Percentiles rank a stretch among this genome's conserved stretches.
These are phyloP conservation scores for Trichomalopsis sarcophagae DNA, from an alignment of 1,140 invertebrate genomes.

Conservation along the genomic window DNA sequence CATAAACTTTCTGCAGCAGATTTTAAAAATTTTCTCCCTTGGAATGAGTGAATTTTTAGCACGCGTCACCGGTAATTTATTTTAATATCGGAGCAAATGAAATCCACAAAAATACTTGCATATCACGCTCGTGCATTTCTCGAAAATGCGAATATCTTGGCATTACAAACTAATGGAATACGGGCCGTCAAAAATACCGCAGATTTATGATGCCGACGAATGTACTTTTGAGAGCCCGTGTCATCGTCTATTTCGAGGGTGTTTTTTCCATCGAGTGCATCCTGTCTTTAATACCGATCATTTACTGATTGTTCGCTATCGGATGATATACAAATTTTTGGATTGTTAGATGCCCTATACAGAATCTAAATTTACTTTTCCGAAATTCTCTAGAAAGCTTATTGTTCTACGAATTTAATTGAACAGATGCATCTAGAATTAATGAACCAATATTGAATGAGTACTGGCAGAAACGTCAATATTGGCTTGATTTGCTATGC, in stretches of 20 bases:
- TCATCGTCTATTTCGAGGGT: background rate
- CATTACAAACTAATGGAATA: background rate
- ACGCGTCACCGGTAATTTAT: too few relatives aligned
- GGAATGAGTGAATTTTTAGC: too few relatives aligned
- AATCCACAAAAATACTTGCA: too few relatives aligned
- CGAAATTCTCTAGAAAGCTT: background rate
- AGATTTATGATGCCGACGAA: background rate
- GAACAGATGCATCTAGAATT: background rate
- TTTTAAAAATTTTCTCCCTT: too few relatives aligned
- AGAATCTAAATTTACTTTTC: background rate
- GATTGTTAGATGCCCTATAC: background rate
- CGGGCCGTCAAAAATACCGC: background rate
- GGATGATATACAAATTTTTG: background rate
- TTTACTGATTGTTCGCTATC: background rate
- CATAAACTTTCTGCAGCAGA: too few relatives aligned
- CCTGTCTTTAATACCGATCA: background rate
- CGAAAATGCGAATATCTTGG: too few relatives aligned
- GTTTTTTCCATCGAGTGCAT: background rate
- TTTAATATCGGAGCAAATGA: too few relatives aligned
- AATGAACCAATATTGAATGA: background rate
- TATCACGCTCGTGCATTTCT: too few relatives aligned
- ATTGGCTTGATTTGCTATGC: background rate
- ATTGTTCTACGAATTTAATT: background rate
- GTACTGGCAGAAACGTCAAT: background rate
- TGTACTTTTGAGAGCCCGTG: background rate